Evolutionary conservation across 2,797 vertebrate genomes (phyloP), one percentile per base, ranked within the genome.

Genomic region (Chiloscyllium punctatum): DNA sequence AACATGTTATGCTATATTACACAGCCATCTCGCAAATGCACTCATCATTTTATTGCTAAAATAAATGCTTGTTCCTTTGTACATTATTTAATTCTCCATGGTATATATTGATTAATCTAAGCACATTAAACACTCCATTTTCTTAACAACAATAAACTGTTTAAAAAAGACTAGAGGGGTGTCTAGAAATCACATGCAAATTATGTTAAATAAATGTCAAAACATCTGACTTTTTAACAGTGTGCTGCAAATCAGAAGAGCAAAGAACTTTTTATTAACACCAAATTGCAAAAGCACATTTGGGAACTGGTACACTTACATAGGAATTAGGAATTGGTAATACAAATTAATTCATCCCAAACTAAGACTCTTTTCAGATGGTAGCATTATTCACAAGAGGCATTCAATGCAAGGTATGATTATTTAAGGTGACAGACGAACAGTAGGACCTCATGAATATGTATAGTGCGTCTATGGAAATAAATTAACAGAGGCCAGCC

Each of bases 361-460:
- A 71, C 68, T 71, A 37, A 74, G 25, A 94, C n/a, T 72, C 69
- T 51, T 94, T 94, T 66, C 68, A 77, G 72, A 77, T 57, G 27
- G 8, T 77, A 72, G 71, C 48, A 33, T 77, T 77, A 95, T 33
- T 95, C 71, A 77, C 94, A 95, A 77, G 48, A n/a, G 74, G 42
- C 94, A 2, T 98, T 97, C 98, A 98, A 98, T 98, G 98, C 97
- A 98, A 97, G 97, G 97, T 98, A 98, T 98, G 98, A 98, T 98
- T 98, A 98, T 98, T 97, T 97, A 98, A 97, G 97, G 98, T 99
- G 98, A 99, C 98, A 98, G 99, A 98, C 98, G 98, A 99, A 98
- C 98, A 99, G 98, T 98, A 98, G 98, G 98, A 97, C 98, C 98
- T 98, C 98, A 99, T 99, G 98, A 99, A 99, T 99, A 99, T 99